These are phyloP conservation scores for Rhynchopsitta pachyrhyncha DNA, from an alignment of 2,113 vertebrate genomes.

Conservation along the genomic window DNA sequence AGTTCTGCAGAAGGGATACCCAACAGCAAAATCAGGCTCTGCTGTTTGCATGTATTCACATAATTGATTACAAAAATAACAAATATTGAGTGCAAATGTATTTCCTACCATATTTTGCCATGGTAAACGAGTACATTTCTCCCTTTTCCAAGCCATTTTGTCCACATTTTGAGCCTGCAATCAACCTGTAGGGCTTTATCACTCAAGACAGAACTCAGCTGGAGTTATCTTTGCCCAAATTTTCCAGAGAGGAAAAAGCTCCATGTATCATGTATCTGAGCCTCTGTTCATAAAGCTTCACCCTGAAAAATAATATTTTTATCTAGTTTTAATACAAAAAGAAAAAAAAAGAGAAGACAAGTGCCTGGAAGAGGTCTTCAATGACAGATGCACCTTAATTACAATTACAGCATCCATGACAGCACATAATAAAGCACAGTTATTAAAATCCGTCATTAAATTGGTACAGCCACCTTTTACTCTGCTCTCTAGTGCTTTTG, in stretches of 20 bases:
- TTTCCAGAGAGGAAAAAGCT: not conserved
- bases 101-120: not conserved
- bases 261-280: not conserved
- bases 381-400: fast-evolving
- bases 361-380: not conserved
- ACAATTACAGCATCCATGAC: not conserved
- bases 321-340: not conserved
- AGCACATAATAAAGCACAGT: not conserved
- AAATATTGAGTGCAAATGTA: not conserved
- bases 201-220: not conserved
- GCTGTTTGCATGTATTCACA: not conserved
- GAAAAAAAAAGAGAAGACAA: not conserved
- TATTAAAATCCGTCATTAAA: not conserved
- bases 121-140: not conserved
- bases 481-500: not conserved
- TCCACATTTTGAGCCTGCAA: constrained; percentile 13
- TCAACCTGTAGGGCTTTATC: not conserved
- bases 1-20: not conserved
- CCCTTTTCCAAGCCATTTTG: not conserved
- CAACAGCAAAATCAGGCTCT: not conserved
- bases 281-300: not conserved
- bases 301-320: not conserved
- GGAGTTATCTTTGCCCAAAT: not conserved
- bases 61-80: not conserved
- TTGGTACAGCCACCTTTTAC: not conserved